Evolutionary conservation across 2,797 vertebrate genomes (phyloP).

Genomic region (Syngnathus acus): DNA sequence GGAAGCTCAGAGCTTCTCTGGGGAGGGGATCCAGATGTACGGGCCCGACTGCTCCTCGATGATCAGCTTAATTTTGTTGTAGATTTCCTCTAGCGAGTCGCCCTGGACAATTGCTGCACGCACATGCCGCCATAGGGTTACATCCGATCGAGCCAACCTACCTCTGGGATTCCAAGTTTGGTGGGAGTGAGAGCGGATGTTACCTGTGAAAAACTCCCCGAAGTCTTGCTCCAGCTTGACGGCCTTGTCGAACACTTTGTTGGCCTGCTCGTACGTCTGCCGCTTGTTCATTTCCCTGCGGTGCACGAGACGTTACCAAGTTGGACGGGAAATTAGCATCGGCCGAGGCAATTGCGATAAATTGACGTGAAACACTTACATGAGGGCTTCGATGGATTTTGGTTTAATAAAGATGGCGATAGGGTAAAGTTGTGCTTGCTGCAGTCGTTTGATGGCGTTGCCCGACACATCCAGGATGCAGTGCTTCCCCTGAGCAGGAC

Average conservation of each 20-base stretch:
- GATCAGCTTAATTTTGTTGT: conserved; percentile 99
- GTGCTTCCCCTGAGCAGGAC: conserved; percentile 84
- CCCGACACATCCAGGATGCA: conserved; percentile 98
- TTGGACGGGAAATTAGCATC: neutral
- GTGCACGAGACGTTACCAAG: neutral
- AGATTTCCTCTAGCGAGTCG: conserved; percentile 98
- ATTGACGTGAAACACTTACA: conserved; percentile 73
- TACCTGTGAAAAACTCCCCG: conserved; percentile 98
- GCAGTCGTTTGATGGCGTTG: conserved; percentile 98
- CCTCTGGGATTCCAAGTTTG: neutral
- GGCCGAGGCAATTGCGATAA: neutral
- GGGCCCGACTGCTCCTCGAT: conserved; percentile 99
- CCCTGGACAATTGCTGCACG: conserved; percentile 94
- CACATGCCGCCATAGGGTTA: neutral
- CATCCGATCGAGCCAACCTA: too few species aligned
- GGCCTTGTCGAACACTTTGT: conserved; percentile 98
- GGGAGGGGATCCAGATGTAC: conserved; percentile 98
- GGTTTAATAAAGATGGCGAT: conserved; percentile 99
- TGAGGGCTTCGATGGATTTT: conserved; percentile 97
- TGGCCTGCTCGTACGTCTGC: conserved; percentile 96
- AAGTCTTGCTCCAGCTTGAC: conserved; percentile 98
- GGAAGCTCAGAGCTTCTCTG: conserved; percentile 96
- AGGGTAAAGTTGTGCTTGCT: conserved; percentile 97
- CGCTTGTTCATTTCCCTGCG: conserved; percentile 97
- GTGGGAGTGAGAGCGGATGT: neutral